Base-by-base conservation (phyloP, 2,797 vertebrate genomes). In the Macroramphosus scolopax region DNA sequence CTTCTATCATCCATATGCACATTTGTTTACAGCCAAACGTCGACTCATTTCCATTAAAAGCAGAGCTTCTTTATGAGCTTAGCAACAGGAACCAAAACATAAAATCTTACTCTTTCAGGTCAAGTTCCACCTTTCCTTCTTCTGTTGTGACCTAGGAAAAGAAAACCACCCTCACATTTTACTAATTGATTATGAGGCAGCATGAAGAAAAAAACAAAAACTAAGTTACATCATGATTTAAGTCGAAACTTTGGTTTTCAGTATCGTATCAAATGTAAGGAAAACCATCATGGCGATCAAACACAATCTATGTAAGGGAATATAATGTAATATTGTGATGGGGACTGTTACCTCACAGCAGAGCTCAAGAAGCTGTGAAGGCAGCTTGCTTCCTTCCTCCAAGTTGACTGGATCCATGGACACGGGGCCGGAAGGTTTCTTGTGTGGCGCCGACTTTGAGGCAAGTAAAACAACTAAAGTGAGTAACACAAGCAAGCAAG, bases 371-470 rank as follows among this genome's bases (percentile, higher is more conserved):
- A 95, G 73, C 1, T 62, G 60, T 53, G 87, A 68, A 1, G 89
- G 70, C 13, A 80, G 24, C 18, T 68, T 62, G 37, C 26, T 58
- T 49, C 39, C 52, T 12, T 82, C 83, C 5, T 61, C 55, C 75
- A 74, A 36, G 63, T 87, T 89, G 49, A 89, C 20, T 37, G 88
- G 71, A 16, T 82, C 40, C 91, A 96, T 92, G 8, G 79, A 68
- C 53, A 94, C 65, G 48, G 92, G 91, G 0, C 93, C 93, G 0
- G 66, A 34, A 4, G 89, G 77, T 52, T 84, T 88, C 51, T 71
- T 71, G 1, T 0, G 1, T 13, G 0, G 2, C 1, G 1, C 1
- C 15, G 15, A 6, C 68, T 77, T 60, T 2, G 13, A 67, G 45
- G 2, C 3, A 53, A 57, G 36, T 25, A 32, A 47, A 47, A 41